These are phyloP conservation scores for Choloepus didactylus DNA, from an alignment of 2,797 vertebrate genomes.

Conservation along the genomic window DNA sequence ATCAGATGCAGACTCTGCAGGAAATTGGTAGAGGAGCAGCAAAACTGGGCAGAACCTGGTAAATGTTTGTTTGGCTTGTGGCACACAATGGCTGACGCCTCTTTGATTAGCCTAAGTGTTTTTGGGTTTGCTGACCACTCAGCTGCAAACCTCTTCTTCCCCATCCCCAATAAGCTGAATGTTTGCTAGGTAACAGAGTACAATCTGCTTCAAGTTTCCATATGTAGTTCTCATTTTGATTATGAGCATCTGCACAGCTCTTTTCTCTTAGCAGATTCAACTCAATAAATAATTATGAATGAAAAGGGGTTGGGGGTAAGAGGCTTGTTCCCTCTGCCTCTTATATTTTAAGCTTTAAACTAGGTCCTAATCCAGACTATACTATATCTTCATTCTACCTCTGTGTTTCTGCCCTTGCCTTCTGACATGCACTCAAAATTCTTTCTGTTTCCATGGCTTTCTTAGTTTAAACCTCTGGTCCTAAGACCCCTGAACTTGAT, in stretches of 20 bases:
- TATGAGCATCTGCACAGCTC: neutral
- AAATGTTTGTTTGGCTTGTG: neutral
- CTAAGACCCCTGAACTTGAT: neutral
- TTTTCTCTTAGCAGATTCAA: neutral
- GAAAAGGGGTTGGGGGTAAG: neutral
- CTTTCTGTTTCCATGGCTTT: neutral
- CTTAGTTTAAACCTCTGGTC: neutral
- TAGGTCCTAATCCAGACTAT: neutral
- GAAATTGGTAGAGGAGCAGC: neutral
- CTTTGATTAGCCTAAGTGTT: neutral
- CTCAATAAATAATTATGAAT: neutral
- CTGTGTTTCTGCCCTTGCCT: neutral
- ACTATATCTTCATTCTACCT: accelerated
- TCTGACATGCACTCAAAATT: neutral
- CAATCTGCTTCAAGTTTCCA: accelerated
- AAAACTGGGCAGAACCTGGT: neutral
- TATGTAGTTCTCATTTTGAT: neutral
- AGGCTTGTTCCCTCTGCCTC: neutral
- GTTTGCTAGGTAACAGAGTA: neutral
- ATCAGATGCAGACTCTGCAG: neutral
- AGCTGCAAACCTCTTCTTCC: neutral
- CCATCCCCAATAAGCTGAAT: neutral
- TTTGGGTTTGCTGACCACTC: neutral
- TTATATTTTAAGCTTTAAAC: neutral
- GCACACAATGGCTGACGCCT: neutral